Conservation (phyloP, 2,113 vertebrate species). For the Eubucco bourcierii region DNA sequence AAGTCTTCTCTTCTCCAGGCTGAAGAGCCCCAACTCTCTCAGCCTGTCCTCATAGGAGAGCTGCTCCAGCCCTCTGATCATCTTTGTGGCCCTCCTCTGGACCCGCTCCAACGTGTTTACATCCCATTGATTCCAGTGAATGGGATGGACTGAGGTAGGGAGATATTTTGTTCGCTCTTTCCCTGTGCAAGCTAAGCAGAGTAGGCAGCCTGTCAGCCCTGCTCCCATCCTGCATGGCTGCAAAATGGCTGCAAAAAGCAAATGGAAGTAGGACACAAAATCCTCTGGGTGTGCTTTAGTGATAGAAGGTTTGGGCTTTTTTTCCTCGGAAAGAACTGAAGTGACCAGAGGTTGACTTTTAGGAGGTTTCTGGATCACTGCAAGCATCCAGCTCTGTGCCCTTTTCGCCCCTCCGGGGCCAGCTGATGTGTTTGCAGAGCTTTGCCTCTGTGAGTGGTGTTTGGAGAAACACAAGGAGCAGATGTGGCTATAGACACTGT, state of each 20-base stretch:
- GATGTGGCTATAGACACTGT: not conserved
- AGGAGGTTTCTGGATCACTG: not conserved
- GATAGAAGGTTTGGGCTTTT: no score
- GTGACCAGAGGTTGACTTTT: not conserved
- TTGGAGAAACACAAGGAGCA: not conserved
- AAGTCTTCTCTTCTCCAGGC: no score
- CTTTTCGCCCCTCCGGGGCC: not conserved
- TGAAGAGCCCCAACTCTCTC: no score
- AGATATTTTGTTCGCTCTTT: not conserved
- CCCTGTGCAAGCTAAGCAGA: not conserved
- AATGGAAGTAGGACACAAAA: not conserved
- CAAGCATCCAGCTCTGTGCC: not conserved
- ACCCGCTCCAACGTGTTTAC: no score
- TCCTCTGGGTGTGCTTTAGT: not conserved
- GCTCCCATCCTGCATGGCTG: not conserved
- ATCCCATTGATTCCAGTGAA: not conserved
- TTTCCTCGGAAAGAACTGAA: not conserved
- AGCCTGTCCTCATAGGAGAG: no score
- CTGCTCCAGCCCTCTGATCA: no score
- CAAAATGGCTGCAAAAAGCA: not conserved
- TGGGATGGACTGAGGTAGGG: not conserved
- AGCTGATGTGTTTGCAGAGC: not conserved
- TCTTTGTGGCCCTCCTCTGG: no score
- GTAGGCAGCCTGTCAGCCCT: not conserved
- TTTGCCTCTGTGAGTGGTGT: fast-evolving